These are phyloP conservation scores for Ginglymostoma cirratum DNA, from an alignment of 2,113 vertebrate genomes.

Conservation along the genomic window DNA sequence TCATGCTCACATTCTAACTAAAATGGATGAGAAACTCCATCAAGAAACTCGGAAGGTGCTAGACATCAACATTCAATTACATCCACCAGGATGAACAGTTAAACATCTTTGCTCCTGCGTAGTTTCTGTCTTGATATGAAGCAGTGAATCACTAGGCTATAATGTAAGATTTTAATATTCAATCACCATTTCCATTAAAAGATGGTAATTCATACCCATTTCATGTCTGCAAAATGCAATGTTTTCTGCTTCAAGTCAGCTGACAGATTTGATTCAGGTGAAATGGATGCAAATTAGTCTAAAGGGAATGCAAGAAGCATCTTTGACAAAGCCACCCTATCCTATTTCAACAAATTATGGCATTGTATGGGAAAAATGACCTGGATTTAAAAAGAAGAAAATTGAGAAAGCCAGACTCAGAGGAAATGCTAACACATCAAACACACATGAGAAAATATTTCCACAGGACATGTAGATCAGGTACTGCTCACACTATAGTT, in stretches of 20 bases:
- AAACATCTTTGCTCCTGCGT: neutral
- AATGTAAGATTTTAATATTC: neutral
- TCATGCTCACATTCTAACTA: neutral
- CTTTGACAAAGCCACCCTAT: neutral
- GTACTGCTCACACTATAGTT: neutral
- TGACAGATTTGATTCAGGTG: neutral
- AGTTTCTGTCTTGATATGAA: neutral
- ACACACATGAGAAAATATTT: neutral
- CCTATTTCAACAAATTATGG: neutral
- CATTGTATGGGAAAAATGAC: neutral
- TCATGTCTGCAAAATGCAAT: constrained; percentile 4
- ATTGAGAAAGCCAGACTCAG: neutral
- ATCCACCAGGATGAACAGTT: neutral
- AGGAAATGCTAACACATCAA: neutral
- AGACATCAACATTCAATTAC: neutral
- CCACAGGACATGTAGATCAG: neutral
- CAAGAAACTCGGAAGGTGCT: neutral
- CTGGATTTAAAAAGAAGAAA: neutral
- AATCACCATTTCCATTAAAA: neutral
- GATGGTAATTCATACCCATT: constrained; percentile 7
- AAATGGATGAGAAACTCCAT: neutral
- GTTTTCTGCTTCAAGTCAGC: neutral
- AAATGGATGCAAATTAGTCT: neutral
- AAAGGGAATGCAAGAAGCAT: neutral
- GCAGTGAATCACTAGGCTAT: neutral